These are phyloP conservation scores for Onychomys arenicola DNA, from an alignment of 2,797 vertebrate genomes.

Conservation along the genomic window DNA sequence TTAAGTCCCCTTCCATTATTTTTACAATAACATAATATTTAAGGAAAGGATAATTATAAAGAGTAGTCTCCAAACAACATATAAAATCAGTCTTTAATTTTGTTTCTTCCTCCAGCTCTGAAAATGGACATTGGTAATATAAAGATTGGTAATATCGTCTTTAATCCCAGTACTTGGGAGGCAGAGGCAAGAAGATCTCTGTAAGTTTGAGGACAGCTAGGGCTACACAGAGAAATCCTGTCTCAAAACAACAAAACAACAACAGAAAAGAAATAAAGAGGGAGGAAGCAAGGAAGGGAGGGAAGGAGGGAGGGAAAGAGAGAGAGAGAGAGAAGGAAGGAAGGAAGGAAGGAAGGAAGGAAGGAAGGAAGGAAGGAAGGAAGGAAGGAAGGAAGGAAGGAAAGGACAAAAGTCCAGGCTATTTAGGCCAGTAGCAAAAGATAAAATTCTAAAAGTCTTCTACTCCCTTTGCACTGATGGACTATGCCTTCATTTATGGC, in stretches of 20 bases:
- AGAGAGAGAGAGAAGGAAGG: too few relatives aligned
- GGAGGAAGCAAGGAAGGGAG: neutral
- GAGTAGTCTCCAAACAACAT: neutral
- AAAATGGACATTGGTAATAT: neutral
- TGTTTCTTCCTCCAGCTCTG: conserved; percentile 23
- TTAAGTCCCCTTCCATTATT: neutral
- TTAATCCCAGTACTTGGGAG: neutral
- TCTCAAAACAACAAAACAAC: neutral
- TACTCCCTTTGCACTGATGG: neutral
- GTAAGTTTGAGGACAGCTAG: neutral
- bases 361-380: accelerated
- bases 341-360: accelerated
- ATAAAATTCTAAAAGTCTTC: neutral
- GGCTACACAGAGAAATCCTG: neutral
- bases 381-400: too few relatives aligned
- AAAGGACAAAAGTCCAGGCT: neutral
- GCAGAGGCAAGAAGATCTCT: neutral
- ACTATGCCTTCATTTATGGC: neutral
- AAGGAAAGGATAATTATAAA: neutral
- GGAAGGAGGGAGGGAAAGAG: accelerated
- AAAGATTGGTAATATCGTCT: neutral
- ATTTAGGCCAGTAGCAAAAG: neutral
- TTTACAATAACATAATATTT: conserved; percentile 34
- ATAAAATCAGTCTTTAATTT: neutral
- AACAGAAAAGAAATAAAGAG: too few relatives aligned